phyloP scores from a whole-genome alignment of 1,140 invertebrate genomes.

The Bombyx mandarina region DNA sequence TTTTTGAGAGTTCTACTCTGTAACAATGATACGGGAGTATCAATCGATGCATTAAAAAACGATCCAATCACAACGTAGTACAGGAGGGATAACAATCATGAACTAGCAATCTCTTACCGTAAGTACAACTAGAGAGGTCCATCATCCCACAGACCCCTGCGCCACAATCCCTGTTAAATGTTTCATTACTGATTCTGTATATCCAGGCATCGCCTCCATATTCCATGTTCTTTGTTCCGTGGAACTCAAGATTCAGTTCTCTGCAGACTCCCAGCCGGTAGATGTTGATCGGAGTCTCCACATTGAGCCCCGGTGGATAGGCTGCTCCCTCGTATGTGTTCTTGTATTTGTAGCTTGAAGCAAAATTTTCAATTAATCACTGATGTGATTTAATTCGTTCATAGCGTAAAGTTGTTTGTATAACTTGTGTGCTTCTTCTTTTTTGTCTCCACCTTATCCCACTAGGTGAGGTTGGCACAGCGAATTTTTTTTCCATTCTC shows the following conservation, averaged over 20 bases:
- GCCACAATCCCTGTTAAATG: constrained; percentile 64
- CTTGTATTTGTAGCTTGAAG: constrained; percentile 14
- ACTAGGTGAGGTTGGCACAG: too few species aligned
- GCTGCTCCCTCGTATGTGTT: constrained; percentile 71
- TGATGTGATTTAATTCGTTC: too few species aligned
- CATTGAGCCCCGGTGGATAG: constrained; percentile 70
- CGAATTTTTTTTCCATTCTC: too few species aligned
- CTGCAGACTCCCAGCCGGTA: constrained; percentile 78
- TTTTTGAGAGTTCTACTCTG: too few species aligned
- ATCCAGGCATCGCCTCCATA: constrained; percentile 64
- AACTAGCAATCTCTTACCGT: constrained; percentile 66
- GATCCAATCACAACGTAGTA: too few species aligned
- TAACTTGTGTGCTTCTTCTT: too few species aligned
- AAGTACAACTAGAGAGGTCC: constrained; percentile 78
- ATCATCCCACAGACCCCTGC: constrained; percentile 72
- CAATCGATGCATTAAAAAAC: too few species aligned
- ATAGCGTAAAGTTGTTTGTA: too few species aligned
- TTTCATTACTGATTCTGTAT: constrained; percentile 52
- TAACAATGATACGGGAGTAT: too few species aligned
- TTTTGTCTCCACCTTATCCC: too few species aligned
- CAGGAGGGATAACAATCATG: too few species aligned
- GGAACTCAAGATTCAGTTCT: constrained; percentile 69
- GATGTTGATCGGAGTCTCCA: constrained; percentile 67
- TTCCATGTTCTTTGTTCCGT: constrained; percentile 41
- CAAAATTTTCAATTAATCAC: background rate